phyloP scores from a whole-genome alignment of 2,113 vertebrate species.

The Oxyura jamaicensis region DNA sequence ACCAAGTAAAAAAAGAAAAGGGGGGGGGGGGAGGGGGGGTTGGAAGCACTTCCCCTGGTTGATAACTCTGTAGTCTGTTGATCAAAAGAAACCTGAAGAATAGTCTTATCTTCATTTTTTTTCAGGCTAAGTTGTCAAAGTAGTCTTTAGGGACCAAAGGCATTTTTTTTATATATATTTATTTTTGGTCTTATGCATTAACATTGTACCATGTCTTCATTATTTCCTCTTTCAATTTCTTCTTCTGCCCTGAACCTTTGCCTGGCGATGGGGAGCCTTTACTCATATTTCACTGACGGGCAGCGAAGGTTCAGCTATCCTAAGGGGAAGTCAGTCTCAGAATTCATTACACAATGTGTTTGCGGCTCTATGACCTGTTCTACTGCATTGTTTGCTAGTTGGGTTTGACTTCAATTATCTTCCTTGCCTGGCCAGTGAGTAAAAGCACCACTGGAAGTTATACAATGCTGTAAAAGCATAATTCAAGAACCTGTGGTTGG shows the following conservation, averaged over 20 bases:
- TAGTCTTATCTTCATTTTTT: neutral
- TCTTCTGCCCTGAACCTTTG: neutral
- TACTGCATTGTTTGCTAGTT: neutral
- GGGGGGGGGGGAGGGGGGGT: no score
- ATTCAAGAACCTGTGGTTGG: neutral
- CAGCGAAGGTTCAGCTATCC: neutral
- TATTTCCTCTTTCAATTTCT: neutral
- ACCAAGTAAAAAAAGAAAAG: neutral
- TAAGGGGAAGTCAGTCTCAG: neutral
- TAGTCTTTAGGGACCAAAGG: neutral
- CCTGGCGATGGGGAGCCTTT: neutral
- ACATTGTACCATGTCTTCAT: neutral
- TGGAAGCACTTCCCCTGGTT: neutral
- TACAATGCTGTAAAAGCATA: neutral
- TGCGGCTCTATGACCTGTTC: neutral
- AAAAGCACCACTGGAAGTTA: neutral
- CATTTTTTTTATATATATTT: neutral
- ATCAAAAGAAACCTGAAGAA: neutral
- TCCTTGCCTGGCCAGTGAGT: neutral
- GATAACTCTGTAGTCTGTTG: neutral
- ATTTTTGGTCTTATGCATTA: neutral
- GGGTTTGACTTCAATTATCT: neutral
- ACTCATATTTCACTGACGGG: rapidly evolving
- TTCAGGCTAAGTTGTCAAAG: neutral
- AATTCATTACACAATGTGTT: neutral